Conservation (phyloP, 2,888 invertebrate genomes). For the Acanthosepion pharaonis region DNA sequence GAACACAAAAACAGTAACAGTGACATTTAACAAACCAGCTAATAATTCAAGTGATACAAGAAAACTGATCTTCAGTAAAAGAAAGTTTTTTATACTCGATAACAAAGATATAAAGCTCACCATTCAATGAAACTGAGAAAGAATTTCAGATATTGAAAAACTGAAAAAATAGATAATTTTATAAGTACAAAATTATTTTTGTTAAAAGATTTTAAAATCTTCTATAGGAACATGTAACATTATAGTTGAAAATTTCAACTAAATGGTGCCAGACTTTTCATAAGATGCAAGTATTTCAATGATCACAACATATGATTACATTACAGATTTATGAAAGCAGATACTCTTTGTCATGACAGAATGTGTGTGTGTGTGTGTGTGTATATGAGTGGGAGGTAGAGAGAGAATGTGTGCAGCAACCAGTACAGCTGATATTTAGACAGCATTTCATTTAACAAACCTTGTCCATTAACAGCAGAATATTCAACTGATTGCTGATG, state of each 20-base stretch:
- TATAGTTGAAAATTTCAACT: not conserved
- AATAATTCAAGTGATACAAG: not conserved
- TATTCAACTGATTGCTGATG: not conserved
- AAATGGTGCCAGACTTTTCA: not conserved
- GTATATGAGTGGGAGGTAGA: not conserved
- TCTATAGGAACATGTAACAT: not conserved
- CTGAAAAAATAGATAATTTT: not conserved
- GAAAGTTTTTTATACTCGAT: not conserved
- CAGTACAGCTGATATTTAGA: not conserved
- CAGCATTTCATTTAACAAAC: not conserved
- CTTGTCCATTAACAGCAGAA: not conserved
- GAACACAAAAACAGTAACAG: not conserved
- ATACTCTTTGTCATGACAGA: not conserved
- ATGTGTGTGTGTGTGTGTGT: not conserved
- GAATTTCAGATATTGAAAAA: not conserved
- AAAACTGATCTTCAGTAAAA: not conserved
- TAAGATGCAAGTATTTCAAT: not conserved
- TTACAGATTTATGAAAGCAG: not conserved
- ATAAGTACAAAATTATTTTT: not conserved
- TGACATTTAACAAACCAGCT: not conserved
- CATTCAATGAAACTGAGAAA: not conserved
- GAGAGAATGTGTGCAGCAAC: not conserved
- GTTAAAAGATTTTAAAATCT: not conserved
- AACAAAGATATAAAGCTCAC: not conserved
- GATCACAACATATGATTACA: not conserved